Base-by-base conservation (phyloP, 1,140 invertebrate genomes). In the Phymastichus coffea region DNA sequence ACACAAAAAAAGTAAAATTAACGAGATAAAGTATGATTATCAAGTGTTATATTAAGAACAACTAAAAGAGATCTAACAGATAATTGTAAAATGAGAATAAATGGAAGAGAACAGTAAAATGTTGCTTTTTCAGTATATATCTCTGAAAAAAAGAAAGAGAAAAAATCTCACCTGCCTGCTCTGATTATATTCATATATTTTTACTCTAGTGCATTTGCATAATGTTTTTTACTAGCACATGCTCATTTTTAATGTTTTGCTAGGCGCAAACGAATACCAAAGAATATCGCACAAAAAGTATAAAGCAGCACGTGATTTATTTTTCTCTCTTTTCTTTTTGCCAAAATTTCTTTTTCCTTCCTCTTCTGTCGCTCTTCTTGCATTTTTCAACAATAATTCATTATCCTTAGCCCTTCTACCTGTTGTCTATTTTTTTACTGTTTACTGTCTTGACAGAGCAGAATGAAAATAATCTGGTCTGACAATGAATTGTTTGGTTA, bases 41-140 rank as follows among this genome's bases (percentile, higher is more conserved):
- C 40, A 48, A 40, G 3, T 57, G 30, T 51, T 46, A 44, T 19
- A 51, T 57, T 47, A 23, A 54, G 1, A 51, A 47, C 47, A 43
- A 51, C 30, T 49, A 56, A 37, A 61, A 30, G 9, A 30, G 17
- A 54, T 54, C n/a, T 38, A 54, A 7, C 15, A 12, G 25, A 44
- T 68, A 58, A 65, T 64, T 66, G 62, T 68, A 61, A 67, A 63
- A 64, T 68, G 63, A 62, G 63, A 70, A 56, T 65, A 66, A 58
- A 58, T 12, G 14, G 28, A 58, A 58, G 23, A 58, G 38, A 43
- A 58, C 14, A 25, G 10, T 17, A 54, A 57, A 53, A 20, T 40
- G 8, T 28, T 40, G 53, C 26, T 54, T 53, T 46, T 47, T 7
- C 8, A 54, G 40, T 47, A 37, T 37, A 6, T 54, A 22, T 40